Base-by-base conservation (phyloP, 1,140 invertebrate genomes). In the Papilio glaucus region DNA sequence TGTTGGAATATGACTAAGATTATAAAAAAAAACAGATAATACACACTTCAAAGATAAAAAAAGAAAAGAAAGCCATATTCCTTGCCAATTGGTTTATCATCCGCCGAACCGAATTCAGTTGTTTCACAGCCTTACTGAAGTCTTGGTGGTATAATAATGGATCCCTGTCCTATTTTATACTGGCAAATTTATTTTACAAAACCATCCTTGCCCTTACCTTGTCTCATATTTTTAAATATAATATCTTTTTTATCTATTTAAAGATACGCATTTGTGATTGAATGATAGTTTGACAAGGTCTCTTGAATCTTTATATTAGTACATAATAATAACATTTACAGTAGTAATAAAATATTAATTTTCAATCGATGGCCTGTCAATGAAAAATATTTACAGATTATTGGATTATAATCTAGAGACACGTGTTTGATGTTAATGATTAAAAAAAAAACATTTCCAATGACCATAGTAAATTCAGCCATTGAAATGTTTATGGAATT, bases 71-170 rank as follows among this genome's bases (percentile, higher is more conserved):
- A 37, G 67, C 53, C 26, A 69, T 53, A 37, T 69, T 53, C 26
- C 24, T 45, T 45, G 24, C 21, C 12, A 45, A 12, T 74, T 71
- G 67, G 24, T 79, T 68, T 26, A 60, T 29, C 29, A 62, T 26
- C 72, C 62, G 85, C 84, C 80, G 80, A 88, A 90, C 86, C 88
- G 84, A 87, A 87, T 84, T 80, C 76, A 77, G 87, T 89, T 87
- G 85, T 88, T 86, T 92, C 90, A 92, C 90, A 92, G 90, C 90
- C 90, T 90, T 87, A 79, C 82, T 85, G 78, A 87, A 86, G 89
- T 91, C 86, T 91, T 91, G 87, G 84, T 89, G 80, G 80, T 87
- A 75, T 72, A 82, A 78, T n/a, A n/a, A 80, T 72, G 60, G 53
- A 81, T 79, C 85, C 79, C 87, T 87, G 86, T 83, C 86, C 87